phyloP scores from a whole-genome alignment of 2,888 invertebrate genomes.

The Nomada ruficornis region DNA sequence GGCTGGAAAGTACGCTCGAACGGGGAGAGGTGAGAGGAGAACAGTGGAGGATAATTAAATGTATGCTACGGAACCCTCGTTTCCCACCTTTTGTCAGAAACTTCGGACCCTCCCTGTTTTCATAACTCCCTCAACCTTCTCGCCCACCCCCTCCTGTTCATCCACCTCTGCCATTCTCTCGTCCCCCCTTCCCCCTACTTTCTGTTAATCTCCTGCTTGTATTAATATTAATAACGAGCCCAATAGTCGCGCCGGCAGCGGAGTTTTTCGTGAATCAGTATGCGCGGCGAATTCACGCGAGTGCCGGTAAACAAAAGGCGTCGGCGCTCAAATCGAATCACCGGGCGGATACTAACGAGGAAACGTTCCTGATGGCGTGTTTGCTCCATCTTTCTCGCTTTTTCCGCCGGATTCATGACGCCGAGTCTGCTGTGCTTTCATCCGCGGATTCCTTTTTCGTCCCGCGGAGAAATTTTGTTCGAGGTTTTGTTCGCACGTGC shows the following conservation, averaged over 20 bases:
- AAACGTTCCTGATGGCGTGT: conserved; percentile 70
- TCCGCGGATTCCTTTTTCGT: conserved; percentile 13
- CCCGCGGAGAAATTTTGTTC: background rate
- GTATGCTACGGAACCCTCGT: conserved; percentile 67
- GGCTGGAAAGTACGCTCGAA: conserved; percentile 51
- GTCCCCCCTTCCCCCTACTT: background rate
- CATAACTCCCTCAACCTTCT: conserved; percentile 29
- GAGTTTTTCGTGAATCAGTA: conserved; percentile 66
- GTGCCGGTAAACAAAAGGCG: conserved; percentile 73
- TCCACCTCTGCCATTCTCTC: background rate
- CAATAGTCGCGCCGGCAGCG: conserved; percentile 47
- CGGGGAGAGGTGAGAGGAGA: conserved; percentile 21
- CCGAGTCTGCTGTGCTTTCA: background rate
- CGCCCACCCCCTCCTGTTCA: conserved; percentile 1
- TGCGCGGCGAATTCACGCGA: conserved; percentile 63
- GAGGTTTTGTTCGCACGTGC: background rate
- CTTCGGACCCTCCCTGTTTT: conserved; percentile 59
- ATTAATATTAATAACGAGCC: conserved; percentile 73
- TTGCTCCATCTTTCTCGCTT: conserved; percentile 51
- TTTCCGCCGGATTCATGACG: conserved; percentile 38
- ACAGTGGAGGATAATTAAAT: conserved; percentile 73
- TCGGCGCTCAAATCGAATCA: conserved; percentile 76
- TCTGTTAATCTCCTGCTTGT: conserved; percentile 38
- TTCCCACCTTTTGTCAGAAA: conserved; percentile 67
- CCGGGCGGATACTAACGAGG: conserved; percentile 73